Evolutionary conservation across 2,113 vertebrate genomes (phyloP).

Genomic region (Condylura cristata): DNA sequence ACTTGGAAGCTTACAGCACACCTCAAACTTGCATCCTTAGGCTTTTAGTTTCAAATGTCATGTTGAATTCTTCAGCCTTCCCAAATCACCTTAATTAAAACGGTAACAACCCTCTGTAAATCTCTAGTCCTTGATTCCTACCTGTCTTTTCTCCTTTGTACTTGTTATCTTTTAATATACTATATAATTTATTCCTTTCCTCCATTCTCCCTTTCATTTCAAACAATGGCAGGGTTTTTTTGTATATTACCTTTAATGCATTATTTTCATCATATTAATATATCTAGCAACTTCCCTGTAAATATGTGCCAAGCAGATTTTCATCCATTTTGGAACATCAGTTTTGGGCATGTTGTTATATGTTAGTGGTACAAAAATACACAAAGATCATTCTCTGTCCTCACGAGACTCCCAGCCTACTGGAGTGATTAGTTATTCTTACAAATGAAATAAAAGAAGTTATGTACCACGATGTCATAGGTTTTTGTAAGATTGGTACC

Average conservation of each 20-base stretch:
- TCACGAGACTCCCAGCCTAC: not conserved
- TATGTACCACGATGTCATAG: not conserved
- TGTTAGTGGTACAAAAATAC: not conserved
- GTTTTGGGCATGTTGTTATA: not conserved
- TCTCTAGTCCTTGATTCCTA: not conserved
- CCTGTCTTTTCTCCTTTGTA: not conserved
- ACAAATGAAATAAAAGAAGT: not conserved
- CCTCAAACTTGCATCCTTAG: not conserved
- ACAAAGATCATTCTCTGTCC: not conserved
- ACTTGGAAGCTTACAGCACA: not conserved
- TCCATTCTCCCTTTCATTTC: not conserved
- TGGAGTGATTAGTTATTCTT: not conserved
- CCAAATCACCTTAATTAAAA: not conserved
- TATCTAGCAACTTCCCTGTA: not conserved
- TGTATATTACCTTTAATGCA: not conserved
- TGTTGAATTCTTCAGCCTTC: not conserved
- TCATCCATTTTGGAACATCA: not conserved
- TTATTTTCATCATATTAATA: not conserved
- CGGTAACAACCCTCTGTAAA: not conserved
- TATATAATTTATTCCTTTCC: not conserved
- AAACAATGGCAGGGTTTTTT: not conserved
- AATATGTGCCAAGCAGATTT: not conserved
- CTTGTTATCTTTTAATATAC: not conserved
- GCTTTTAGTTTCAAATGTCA: not conserved
- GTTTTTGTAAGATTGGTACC: not conserved